These are phyloP conservation scores for Drosophila anomelani DNA, from an alignment of 2,888 invertebrate genomes.

Conservation along the genomic window DNA sequence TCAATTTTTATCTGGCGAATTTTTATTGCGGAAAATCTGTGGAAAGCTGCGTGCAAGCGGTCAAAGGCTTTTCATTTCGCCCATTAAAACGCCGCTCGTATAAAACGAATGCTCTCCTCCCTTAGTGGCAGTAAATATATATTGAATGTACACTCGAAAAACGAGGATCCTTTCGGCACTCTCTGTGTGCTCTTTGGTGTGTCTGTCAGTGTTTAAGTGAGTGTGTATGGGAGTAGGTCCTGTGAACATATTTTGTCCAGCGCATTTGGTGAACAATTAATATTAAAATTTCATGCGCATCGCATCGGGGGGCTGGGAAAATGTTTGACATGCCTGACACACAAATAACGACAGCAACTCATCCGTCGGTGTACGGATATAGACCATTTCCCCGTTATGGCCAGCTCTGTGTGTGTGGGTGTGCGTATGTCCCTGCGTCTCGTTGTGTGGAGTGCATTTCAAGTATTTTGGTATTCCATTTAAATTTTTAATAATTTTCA, in stretches of 20 bases:
- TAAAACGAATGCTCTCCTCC: slow-evolving; percentile 21
- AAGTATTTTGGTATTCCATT: slow-evolving; percentile 73
- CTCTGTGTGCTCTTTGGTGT: not conserved
- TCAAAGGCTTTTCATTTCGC: slow-evolving; percentile 39
- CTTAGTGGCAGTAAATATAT: slow-evolving; percentile 27
- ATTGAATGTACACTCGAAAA: slow-evolving; percentile 51
- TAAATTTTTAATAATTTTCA: slow-evolving; percentile 81
- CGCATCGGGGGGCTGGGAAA: slow-evolving; percentile 54
- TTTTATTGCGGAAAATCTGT: slow-evolving; percentile 33
- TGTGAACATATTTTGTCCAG: slow-evolving; percentile 67
- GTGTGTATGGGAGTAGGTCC: slow-evolving; percentile 21
- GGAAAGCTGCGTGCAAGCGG: not conserved
- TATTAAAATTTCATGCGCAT: slow-evolving; percentile 75
- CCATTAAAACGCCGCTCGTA: slow-evolving; percentile 54
- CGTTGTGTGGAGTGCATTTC: slow-evolving; percentile 60
- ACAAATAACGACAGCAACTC: slow-evolving; percentile 64
- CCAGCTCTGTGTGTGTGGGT: slow-evolving; percentile 5
- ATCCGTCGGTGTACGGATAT: slow-evolving; percentile 24
- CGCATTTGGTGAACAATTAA: slow-evolving; percentile 77
- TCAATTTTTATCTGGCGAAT: slow-evolving; percentile 26
- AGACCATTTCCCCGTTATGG: slow-evolving; percentile 16
- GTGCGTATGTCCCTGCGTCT: slow-evolving; percentile 6
- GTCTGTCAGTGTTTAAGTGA: not conserved
- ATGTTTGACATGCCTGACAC: slow-evolving; percentile 76
- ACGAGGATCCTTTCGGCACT: slow-evolving; percentile 32